A percentile compares a stretch with the other conserved stretches of the same genome.
phyloP scores from a whole-genome alignment of 2,797 vertebrate genomes.

The Antrozous pallidus region DNA sequence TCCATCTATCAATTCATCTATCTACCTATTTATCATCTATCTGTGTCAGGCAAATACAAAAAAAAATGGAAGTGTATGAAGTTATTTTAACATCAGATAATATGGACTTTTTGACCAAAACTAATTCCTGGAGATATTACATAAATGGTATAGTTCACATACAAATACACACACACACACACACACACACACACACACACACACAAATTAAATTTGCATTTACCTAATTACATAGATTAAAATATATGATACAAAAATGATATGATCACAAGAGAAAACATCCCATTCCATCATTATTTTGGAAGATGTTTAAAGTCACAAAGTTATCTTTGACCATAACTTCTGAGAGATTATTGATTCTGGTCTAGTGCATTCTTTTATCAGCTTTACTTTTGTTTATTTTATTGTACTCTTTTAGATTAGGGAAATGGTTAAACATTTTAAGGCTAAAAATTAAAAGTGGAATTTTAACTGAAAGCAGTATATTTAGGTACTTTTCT shows the following conservation, averaged over 20 bases:
- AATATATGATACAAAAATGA: background rate
- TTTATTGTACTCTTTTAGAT: background rate
- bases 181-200: background rate
- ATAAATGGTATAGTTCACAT: background rate
- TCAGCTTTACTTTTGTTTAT: background rate
- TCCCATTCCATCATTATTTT: background rate
- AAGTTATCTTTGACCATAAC: background rate
- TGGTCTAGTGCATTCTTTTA: background rate
- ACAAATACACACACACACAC: background rate
- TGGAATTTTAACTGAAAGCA: background rate
- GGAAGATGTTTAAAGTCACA: background rate
- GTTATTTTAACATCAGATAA: background rate
- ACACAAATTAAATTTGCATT: background rate
- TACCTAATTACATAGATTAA: background rate
- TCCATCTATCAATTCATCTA: background rate
- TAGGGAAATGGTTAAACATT: background rate
- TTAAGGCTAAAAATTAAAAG: background rate
- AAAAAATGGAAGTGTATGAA: background rate
- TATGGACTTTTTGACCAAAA: background rate
- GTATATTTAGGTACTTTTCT: background rate
- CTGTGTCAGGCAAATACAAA: background rate
- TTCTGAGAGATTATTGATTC: background rate
- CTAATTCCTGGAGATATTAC: background rate
- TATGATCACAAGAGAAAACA: background rate
- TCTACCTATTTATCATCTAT: too few relatives aligned